Conservation (phyloP, 2,888 invertebrate species). For the Lochmaea crataegi region DNA sequence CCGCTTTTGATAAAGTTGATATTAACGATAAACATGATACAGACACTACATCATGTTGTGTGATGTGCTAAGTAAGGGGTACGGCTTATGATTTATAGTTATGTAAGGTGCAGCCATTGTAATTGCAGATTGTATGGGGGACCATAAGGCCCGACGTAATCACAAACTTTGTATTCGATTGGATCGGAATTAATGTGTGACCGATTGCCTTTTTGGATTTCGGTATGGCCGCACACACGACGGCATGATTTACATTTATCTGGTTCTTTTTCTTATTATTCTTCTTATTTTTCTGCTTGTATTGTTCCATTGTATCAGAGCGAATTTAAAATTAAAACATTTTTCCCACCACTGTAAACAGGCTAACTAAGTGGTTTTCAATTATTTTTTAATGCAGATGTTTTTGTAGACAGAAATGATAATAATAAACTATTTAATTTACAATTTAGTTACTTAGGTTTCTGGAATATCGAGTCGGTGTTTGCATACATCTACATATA, state of each 20-base stretch:
- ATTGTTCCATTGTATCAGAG: neutral
- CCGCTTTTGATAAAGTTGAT: conserved; percentile 37
- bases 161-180: conserved; percentile 42
- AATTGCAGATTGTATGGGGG: conserved; percentile 40
- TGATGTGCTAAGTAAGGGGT: conserved; percentile 61
- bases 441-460: too few relatives aligned
- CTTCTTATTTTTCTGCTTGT: neutral
- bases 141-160: conserved; percentile 43
- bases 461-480: too few relatives aligned
- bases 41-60: conserved; percentile 62
- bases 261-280: neutral
- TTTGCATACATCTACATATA: too few relatives aligned
- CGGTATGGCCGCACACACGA: conserved; percentile 26
- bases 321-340: neutral
- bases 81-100: conserved; percentile 49
- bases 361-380: too few relatives aligned
- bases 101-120: conserved; percentile 48
- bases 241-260: conserved; percentile 16
- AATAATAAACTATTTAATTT: too few relatives aligned
- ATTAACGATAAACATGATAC: conserved; percentile 41
- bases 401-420: too few relatives aligned
- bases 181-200: conserved; percentile 43
- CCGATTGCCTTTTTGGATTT: conserved; percentile 31
- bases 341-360: neutral
- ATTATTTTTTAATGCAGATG: too few relatives aligned